phyloP scores from a whole-genome alignment of 2,888 invertebrate species.

The Drosophila koepferae region DNA sequence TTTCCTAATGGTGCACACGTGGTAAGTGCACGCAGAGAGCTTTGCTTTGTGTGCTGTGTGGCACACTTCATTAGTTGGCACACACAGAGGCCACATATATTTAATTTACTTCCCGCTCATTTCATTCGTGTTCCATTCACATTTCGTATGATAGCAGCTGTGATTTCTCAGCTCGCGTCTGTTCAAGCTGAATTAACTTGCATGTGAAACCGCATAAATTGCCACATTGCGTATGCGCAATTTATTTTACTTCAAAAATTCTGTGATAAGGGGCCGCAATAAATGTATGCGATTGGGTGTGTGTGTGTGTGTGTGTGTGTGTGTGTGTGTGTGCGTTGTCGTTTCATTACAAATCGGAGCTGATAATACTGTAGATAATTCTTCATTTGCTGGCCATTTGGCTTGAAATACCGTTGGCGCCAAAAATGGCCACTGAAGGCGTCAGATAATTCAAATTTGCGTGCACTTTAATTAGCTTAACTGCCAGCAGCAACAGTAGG shows the following conservation, averaged over 20 bases:
- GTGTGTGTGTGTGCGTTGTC: not conserved
- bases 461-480: conserved; percentile 78
- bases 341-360: conserved; percentile 49
- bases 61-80: conserved; percentile 37
- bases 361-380: conserved; percentile 44
- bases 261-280: conserved; percentile 21
- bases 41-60: conserved; percentile 2
- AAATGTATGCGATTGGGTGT: conserved; percentile 14
- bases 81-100: conserved; percentile 20
- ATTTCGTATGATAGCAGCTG: conserved; percentile 26
- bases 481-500: conserved; percentile 40
- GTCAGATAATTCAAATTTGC: conserved; percentile 73
- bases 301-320: not conserved
- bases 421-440: conserved; percentile 45
- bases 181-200: conserved; percentile 43
- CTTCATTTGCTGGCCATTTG: conserved; percentile 62
- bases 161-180: conserved; percentile 34
- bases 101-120: conserved; percentile 33
- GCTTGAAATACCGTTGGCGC: conserved; percentile 55
- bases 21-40: not conserved
- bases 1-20: conserved; percentile 5
- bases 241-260: conserved; percentile 47
- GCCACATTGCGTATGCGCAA: conserved; percentile 61
- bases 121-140: conserved; percentile 24
- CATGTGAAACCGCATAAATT: conserved; percentile 52